Percentiles rank a stretch among this genome's conserved stretches.
Conservation (phyloP, 2,113 vertebrate genomes). For the Centrocercus urophasianus region DNA sequence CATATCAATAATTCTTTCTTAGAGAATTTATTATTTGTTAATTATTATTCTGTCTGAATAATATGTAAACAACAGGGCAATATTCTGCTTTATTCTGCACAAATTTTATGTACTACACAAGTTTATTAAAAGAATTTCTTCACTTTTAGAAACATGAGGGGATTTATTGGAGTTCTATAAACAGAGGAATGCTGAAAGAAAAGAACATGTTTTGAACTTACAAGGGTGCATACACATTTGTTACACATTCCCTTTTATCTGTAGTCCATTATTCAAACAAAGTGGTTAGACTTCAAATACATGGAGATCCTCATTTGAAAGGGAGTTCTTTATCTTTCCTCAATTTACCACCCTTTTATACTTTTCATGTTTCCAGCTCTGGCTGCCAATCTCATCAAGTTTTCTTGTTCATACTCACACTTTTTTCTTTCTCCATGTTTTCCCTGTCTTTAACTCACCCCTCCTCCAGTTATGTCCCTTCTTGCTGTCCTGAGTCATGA, state of each 20-base stretch:
- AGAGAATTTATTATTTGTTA: background rate
- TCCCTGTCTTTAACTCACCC: background rate
- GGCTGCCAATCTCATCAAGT: background rate
- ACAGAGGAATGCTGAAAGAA: background rate
- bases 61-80: background rate
- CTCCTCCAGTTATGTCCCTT: background rate
- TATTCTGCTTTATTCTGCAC: background rate
- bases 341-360: background rate
- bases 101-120: background rate
- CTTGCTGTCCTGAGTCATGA: background rate
- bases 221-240: background rate
- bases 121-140: background rate
- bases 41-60: background rate
- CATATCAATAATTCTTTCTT: background rate
- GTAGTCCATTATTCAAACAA: background rate
- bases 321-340: background rate
- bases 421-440: background rate
- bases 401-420: background rate
- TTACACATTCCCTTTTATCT: background rate
- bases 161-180: background rate
- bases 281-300: background rate
- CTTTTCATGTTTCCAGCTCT: background rate
- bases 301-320: background rate
- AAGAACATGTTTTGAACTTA: background rate
- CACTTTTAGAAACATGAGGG: background rate